These are phyloP conservation scores for Raja brachyura DNA, from an alignment of 2,113 vertebrate genomes.

Conservation along the genomic window DNA sequence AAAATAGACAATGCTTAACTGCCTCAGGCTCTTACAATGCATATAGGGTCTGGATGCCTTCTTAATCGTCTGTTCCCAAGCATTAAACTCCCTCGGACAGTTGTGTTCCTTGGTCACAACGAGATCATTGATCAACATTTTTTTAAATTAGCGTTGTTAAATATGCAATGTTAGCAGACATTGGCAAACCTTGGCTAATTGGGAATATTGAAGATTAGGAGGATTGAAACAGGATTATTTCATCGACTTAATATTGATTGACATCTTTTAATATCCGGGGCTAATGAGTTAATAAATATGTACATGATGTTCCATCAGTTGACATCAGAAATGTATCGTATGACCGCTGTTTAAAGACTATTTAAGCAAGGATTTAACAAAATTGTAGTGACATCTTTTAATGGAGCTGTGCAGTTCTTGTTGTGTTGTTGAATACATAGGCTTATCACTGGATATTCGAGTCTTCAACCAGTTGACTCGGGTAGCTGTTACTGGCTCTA, in stretches of 20 bases:
- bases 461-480: constrained; percentile 3
- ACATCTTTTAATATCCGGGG: not conserved
- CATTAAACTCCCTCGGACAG: not conserved
- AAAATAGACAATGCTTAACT: not conserved
- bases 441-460: constrained; percentile 1
- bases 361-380: not conserved
- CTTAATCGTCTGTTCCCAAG: not conserved
- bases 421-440: not conserved
- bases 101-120: not conserved
- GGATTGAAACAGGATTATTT: not conserved
- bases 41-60: not conserved
- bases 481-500: not conserved
- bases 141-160: not conserved
- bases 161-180: not conserved
- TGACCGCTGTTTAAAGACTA: not conserved
- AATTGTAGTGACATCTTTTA: not conserved
- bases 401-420: not conserved
- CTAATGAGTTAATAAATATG: constrained; percentile 15
- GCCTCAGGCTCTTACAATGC: not conserved
- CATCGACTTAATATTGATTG: not conserved
- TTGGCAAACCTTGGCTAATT: not conserved
- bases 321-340: not conserved
- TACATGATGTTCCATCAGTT: not conserved
- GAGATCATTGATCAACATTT: constrained; percentile 5
- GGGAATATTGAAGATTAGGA: not conserved